A percentile compares a stretch with the other conserved stretches of the same genome.
phyloP scores from a whole-genome alignment of 2,797 vertebrate genomes.

The Pantherophis alleghaniensis region DNA sequence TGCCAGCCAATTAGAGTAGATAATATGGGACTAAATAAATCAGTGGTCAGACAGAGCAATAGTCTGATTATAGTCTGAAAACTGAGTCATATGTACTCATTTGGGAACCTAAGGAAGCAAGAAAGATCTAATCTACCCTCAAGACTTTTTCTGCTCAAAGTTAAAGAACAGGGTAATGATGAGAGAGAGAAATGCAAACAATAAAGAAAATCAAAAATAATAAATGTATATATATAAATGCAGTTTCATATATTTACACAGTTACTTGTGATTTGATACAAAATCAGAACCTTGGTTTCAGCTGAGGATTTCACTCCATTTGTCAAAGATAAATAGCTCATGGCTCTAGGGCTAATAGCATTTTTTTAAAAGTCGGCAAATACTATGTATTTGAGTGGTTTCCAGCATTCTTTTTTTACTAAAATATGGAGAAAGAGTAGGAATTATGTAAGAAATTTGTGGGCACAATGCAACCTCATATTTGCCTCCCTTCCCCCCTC shows the following conservation, averaged over 20 bases:
- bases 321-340: background rate
- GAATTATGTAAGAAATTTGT: background rate
- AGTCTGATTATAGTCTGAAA: background rate
- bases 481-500: background rate
- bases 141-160: background rate
- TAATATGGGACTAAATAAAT: background rate
- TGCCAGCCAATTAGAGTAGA: background rate
- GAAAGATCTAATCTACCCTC: background rate
- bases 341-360: background rate
- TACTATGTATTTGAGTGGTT: background rate
- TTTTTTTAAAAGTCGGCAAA: background rate
- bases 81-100: background rate
- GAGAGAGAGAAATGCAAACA: background rate
- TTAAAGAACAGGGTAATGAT: no score
- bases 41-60: background rate
- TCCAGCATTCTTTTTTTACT: constrained; percentile 14
- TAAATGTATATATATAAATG: background rate
- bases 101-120: background rate
- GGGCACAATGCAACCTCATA: background rate
- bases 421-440: background rate
- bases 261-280: background rate
- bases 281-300: background rate
- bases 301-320: background rate
- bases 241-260: background rate
- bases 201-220: background rate